Evolutionary conservation across 1,140 invertebrate species (phyloP), one percentile per base, ranked within the genome.

Genomic region (Myzus persicae): DNA sequence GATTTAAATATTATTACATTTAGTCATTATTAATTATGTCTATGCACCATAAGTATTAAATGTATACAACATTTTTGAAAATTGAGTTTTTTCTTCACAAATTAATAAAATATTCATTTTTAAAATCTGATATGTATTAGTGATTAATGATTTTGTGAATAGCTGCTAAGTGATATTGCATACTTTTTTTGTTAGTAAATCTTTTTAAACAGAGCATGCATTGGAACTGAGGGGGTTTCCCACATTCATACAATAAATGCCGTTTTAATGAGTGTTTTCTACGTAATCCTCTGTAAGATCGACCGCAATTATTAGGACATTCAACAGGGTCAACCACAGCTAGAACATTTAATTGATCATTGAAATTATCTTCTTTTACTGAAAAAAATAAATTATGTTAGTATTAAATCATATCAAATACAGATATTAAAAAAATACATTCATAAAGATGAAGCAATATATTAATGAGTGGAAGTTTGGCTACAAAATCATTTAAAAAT

Each of bases 191-290:
- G n/a, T 93, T 81, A 38, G 93, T 90, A 81, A 90, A 93, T 81
- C 40, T 93, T 93, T 90, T 90, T 18, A 48, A 90, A 94, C 96
- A 96, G 54, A 95, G 94, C 0, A 95, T 95, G 94, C 96, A 96
- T 48, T 95, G 94, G 94, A 96, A 96, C 26, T 95, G 94, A 42
- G 96, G 96, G 59, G 95, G 95, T 90, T 96, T 95, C 51, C 96
- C 96, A 93, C 96, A 96, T 92, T 96, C 96, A 91, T 96, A 95
- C 36, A 95, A 95, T 26, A 96, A 94, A 94, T 96, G 96, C 87
- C 95, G 95, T 93, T 95, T 95, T 84, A 96, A 94, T 8, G 96
- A 95, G 48, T 95, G 95, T 76, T 95, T 95, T 93, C 91, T 46
- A 26, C 46, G 36, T 48, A 26, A 48, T 54, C 95, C 89, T 81